Base-by-base conservation (phyloP, 1,140 invertebrate species). In the Formica exsecta region DNA sequence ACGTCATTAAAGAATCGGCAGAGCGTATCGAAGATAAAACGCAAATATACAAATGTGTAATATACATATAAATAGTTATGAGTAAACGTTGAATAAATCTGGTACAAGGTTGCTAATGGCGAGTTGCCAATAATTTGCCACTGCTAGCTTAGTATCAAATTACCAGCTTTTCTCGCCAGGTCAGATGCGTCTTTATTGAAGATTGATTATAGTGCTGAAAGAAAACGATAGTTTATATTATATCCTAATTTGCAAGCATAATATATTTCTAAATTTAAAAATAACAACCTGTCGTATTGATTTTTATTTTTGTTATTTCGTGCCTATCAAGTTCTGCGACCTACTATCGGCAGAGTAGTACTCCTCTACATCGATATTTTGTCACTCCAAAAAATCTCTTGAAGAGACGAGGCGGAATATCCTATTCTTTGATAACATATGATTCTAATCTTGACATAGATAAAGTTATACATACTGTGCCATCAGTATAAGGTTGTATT, bases 61-160 rank as follows among this genome's bases (percentile, higher is more conserved):
- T 22, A 54, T 7, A 48, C 19, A n/a, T 71, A 80, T 80, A 70
- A 71, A 80, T 80, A 80, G 77, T 80, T 80, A 80, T 80, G 77
- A 70, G 77, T 80, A 70, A 80, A 80, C 64, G 36, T 71, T 71
- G 48, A 80, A 3, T 80, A 80, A 80, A 80, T 80, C 77, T 71
- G 48, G 77, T 68, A 80, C 77, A 80, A 80, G 65, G 77, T 57
- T 80, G 77, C 77, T 54, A 71, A 61, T 80, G 77, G 77, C 77
- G 48, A 57, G 36, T 65, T 80, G 77, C 77, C 77, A 80, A 70
- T 54, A 41, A 8, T 41, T 80, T 70, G 77, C 48, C 44, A 80
- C 77, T 71, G 36, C 57, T 29, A 71, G 65, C 51, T 71, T 57
- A 38, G 65, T 70, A 80, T 80, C 77, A 13, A 25, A 57, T 80